phyloP scores from a whole-genome alignment of 2,797 vertebrate species.

The Meda fulgida region DNA sequence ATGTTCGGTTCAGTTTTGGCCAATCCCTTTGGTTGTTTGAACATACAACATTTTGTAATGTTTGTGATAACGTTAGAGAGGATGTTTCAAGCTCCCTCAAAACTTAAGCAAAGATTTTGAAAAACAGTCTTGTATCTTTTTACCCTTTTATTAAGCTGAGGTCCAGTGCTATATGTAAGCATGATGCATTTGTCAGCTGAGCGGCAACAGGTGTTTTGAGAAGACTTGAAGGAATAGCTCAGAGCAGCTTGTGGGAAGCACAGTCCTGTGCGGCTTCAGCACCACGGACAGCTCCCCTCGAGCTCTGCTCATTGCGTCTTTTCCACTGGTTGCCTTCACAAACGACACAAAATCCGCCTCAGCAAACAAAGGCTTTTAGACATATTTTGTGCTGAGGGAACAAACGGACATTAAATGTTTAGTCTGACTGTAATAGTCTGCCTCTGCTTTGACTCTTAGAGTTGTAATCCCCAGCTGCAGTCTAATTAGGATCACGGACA shows the following conservation, averaged over 20 bases:
- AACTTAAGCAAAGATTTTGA: neutral
- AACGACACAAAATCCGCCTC: neutral
- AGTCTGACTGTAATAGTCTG: constrained; percentile 1
- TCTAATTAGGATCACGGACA: constrained; percentile 51
- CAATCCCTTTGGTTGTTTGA: constrained; percentile 3
- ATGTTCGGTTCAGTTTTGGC: neutral
- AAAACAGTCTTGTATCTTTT: neutral
- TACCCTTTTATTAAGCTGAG: neutral
- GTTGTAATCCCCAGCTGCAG: constrained; percentile 23
- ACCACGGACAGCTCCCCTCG: constrained; percentile 5
- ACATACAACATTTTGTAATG: neutral
- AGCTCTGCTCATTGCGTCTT: neutral
- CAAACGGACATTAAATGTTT: constrained; percentile 15
- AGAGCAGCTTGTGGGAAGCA: neutral
- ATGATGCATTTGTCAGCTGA: neutral
- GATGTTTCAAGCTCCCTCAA: neutral
- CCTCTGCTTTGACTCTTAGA: constrained; percentile 22
- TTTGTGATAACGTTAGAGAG: neutral
- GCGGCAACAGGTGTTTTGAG: constrained; percentile 16
- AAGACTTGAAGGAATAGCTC: neutral
- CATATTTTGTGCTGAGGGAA: constrained; percentile 9
- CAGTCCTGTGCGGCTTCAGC: constrained; percentile 53
- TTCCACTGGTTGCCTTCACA: constrained; percentile 6
- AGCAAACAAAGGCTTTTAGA: neutral
- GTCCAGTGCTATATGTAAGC: neutral